These are phyloP conservation scores for Tragelaphus scriptus DNA, from an alignment of 2,113 vertebrate genomes.

Conservation along the genomic window DNA sequence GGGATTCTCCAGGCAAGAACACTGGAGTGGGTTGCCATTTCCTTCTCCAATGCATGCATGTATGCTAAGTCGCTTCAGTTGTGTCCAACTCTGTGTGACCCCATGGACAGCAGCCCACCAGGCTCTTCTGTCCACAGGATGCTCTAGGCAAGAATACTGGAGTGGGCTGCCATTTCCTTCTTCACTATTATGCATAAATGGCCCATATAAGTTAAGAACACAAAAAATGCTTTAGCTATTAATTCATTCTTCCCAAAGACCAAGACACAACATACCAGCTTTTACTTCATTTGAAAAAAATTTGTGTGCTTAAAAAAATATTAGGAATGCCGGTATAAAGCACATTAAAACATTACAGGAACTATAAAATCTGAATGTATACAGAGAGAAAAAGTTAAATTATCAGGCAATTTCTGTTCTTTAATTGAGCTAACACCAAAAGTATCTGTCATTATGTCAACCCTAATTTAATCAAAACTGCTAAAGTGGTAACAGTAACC, in stretches of 20 bases:
- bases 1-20: too few relatives aligned
- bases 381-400: not conserved
- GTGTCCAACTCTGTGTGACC: not conserved
- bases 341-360: not conserved
- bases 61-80: too few relatives aligned
- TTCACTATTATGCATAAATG: not conserved
- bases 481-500: not conserved
- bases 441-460: not conserved
- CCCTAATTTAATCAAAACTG: not conserved
- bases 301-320: not conserved
- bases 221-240: not conserved
- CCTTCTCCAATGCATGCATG: too few relatives aligned
- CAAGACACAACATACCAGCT: not conserved
- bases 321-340: not conserved
- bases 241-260: not conserved
- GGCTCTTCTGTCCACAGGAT: not conserved
- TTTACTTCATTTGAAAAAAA: not conserved
- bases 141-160: not conserved
- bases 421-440: not conserved
- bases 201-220: not conserved
- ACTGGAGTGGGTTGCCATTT: too few relatives aligned
- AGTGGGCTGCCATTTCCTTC: not conserved
- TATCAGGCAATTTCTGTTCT: not conserved
- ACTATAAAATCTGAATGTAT: not conserved
- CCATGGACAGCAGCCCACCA: not conserved